Evolutionary conservation across 2,113 vertebrate genomes (phyloP), one percentile per base, ranked within the genome.

Genomic region (Opisthocomus hoazin): DNA sequence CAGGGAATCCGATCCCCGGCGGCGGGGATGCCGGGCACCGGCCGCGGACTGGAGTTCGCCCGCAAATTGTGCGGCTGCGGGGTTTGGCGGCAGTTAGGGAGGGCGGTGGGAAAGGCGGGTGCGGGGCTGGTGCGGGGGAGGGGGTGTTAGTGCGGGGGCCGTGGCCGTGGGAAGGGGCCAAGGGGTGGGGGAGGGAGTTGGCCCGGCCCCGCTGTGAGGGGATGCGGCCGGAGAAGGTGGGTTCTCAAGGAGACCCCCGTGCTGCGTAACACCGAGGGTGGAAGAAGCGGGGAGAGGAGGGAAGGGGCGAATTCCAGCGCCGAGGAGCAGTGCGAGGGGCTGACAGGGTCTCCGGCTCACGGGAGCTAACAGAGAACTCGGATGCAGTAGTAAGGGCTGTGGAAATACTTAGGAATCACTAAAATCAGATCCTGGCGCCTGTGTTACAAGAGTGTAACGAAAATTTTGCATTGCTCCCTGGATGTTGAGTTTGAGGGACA

Each of bases 61-160:
- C 0, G 2, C 13, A 23, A 39, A 22, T 8, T 2, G 39, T 5
- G 39, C 0, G 2, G 14, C 21, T 6, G n/a, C n/a, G n/a, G 56
- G 36, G 2, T 61, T 34, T 11, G n/a, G 16, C 41, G 51, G 46
- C 27, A 68, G 56, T 50, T 13, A 3, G 1, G 0, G 80, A 51
- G 30, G 2, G 65, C 2, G 2, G 54, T 0, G 17, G 84, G 45
- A 15, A 10, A 15, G 24, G 54, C 76, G 50, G 58, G 60, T 12
- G 84, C 5, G 45, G 29, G 30, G 85, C 13, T 15, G 74, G 1
- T 39, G 58, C 2, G 5, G 54, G n/a, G 45, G 12, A 14, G 61
- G 54, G 8, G 60, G 18, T 58, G 89, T 7, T 45, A 60, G 45
- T 11, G 37, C 0, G 2, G 51, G 36, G 73, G 37, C 53, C 0